These are phyloP conservation scores for Scolopax mira DNA, from an alignment of 2,113 vertebrate species.

Conservation along the genomic window DNA sequence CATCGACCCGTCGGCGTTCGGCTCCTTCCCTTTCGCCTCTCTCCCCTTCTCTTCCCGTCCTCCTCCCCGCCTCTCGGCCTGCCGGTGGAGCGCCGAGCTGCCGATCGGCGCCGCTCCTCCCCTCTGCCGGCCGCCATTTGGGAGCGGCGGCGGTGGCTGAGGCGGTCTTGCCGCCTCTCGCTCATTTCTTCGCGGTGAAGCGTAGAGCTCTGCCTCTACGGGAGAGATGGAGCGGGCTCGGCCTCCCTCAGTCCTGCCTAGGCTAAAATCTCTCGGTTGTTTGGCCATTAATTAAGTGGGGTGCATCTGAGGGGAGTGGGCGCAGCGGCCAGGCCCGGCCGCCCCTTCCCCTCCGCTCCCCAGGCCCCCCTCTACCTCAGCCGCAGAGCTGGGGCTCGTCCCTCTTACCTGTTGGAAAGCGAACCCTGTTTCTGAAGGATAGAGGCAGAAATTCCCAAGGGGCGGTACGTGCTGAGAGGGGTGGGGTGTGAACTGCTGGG, in stretches of 20 bases:
- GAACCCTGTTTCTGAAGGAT: neutral
- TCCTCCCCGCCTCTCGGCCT: neutral
- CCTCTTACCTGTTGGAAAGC: neutral
- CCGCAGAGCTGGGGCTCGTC: accelerated
- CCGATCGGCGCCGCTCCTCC: neutral
- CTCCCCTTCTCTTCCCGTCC: neutral
- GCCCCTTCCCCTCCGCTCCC: too few relatives aligned
- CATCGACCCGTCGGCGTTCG: conserved; percentile 7
- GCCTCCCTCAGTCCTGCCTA: too few relatives aligned
- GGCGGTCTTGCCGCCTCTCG: too few relatives aligned
- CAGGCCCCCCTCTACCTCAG: neutral
- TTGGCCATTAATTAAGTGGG: accelerated
- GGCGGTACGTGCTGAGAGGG: neutral
- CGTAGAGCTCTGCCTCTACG: neutral
- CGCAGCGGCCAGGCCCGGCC: neutral
- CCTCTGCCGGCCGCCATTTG: neutral
- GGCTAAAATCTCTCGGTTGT: accelerated
- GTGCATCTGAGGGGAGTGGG: too few relatives aligned
- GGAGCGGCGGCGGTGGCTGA: neutral
- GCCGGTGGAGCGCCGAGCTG: neutral
- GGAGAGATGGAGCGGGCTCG: neutral
- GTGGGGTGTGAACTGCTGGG: neutral
- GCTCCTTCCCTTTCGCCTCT: neutral
- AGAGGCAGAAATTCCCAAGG: neutral
- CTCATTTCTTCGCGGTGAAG: neutral